These are phyloP conservation scores for Gobio gobio DNA, from an alignment of 2,113 vertebrate species.

Conservation along the genomic window DNA sequence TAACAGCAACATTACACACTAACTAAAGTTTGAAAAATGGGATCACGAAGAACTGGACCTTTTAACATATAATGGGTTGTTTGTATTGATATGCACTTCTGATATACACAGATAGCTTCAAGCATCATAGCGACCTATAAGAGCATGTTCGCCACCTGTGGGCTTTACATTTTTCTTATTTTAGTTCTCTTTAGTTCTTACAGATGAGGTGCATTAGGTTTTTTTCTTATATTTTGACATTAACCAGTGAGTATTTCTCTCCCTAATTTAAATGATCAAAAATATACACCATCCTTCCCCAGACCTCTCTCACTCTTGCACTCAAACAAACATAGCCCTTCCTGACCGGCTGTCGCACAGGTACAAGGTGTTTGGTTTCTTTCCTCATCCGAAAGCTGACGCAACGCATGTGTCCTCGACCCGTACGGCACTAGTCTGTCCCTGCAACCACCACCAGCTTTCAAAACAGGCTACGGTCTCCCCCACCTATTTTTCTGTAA, in stretches of 20 bases:
- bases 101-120: background rate
- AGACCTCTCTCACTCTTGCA: background rate
- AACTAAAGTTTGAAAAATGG: no score
- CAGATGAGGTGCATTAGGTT: background rate
- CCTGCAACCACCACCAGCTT: background rate
- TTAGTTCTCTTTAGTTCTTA: background rate
- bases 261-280: slow-evolving; percentile 19
- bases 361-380: slow-evolving; percentile 21
- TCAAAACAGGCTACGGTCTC: background rate
- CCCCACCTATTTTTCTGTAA: slow-evolving; percentile 46
- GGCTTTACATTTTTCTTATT: background rate
- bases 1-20: no score
- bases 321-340: slow-evolving; percentile 26
- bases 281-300: background rate
- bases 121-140: background rate
- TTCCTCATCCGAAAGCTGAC: slow-evolving; percentile 44
- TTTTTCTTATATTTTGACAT: slow-evolving; percentile 5
- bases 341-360: slow-evolving; percentile 1
- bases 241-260: background rate
- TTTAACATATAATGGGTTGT: background rate
- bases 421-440: slow-evolving; percentile 8
- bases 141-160: background rate
- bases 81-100: background rate
- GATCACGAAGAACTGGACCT: no score
- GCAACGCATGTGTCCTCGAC: slow-evolving; percentile 1